Evolutionary conservation across 53 echinoderm and acorn worm species (phyloP), one percentile per base, ranked within the genome.

Genomic region (Apostichopus leukothele): DNA sequence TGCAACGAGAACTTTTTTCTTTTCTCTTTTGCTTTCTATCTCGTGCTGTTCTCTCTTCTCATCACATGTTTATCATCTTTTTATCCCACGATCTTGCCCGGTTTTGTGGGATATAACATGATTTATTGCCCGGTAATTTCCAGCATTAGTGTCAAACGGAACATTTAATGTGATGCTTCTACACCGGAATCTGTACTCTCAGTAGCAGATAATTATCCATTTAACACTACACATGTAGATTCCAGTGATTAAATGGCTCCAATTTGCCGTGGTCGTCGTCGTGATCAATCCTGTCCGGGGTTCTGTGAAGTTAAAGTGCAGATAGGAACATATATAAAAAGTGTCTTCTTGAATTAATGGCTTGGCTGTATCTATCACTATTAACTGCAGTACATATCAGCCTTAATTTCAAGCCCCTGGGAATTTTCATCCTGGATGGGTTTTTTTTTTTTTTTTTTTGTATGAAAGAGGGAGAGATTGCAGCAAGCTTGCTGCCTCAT

Each of bases 151-250:
- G 71, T 71, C 71, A 71, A 71, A 71, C 18, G 18, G 71, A 71
- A 71, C 71, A 71, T 71, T 71, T 71, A 71, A 71, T 71, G 71
- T 19, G 71, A 16, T 71, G 71, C 20, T 19, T 71, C 16, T 19
- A 71, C 71, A 71, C 21, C 5, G 18, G 71, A 71, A 71, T 71
- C 71, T 71, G 16, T 71, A 71, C 71, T 39, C 39, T 71, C 6
- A 19, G n/a, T 19, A 71, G 71, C 71, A 18, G 71, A 71, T 71
- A 71, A 71, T 71, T 71, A 71, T 71, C 71, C 71, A 71, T 71
- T 71, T 71, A 71, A 71, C 71, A n/a, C 71, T 71, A 71, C 71
- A 71, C 16, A 71, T 18, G 18, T 71, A 71, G 71, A 71, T 71
- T 19, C 16, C 71, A 18, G 71, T 71, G 71, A 71, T 18, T 71